Conservation (phyloP, 2,888 invertebrate species). For the Balanococcus diminutus region DNA sequence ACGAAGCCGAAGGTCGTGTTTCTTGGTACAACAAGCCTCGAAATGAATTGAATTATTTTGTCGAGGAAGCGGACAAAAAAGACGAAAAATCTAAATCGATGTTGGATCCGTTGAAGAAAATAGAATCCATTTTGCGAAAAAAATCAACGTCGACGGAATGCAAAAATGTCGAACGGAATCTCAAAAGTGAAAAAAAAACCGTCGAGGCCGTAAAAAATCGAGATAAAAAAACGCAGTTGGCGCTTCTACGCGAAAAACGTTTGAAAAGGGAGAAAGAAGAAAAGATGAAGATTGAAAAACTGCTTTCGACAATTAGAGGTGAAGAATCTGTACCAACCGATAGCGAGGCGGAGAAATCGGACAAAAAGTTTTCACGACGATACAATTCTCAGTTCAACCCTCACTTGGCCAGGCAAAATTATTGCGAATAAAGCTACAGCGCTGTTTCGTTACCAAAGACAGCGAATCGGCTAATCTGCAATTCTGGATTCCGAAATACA, state of each 20-base stretch:
- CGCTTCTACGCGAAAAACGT: slow-evolving; percentile 73
- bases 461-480: too few relatives aligned
- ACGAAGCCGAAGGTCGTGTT: slow-evolving; percentile 80
- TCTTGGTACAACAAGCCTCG: slow-evolving; percentile 88
- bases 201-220: neutral
- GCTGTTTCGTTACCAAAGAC: too few relatives aligned
- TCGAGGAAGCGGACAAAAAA: slow-evolving; percentile 68
- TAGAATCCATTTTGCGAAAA: slow-evolving; percentile 41
- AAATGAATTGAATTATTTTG: slow-evolving; percentile 61
- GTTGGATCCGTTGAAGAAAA: slow-evolving; percentile 71
- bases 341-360: slow-evolving; percentile 59
- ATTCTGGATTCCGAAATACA: too few relatives aligned
- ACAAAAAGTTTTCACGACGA: slow-evolving; percentile 69
- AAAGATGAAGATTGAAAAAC: slow-evolving; percentile 70
- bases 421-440: neutral
- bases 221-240: neutral
- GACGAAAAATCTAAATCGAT: slow-evolving; percentile 71
- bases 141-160: neutral
- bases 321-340: slow-evolving; percentile 60
- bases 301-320: slow-evolving; percentile 75
- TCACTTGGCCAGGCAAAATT: slow-evolving; percentile 80
- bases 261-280: slow-evolving; percentile 82
- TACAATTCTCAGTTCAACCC: slow-evolving; percentile 98
- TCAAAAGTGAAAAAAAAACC: neutral
- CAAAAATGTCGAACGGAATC: neutral